Evolutionary conservation across 2,888 invertebrate genomes (phyloP).

Genomic region (Mythimna ferrago): DNA sequence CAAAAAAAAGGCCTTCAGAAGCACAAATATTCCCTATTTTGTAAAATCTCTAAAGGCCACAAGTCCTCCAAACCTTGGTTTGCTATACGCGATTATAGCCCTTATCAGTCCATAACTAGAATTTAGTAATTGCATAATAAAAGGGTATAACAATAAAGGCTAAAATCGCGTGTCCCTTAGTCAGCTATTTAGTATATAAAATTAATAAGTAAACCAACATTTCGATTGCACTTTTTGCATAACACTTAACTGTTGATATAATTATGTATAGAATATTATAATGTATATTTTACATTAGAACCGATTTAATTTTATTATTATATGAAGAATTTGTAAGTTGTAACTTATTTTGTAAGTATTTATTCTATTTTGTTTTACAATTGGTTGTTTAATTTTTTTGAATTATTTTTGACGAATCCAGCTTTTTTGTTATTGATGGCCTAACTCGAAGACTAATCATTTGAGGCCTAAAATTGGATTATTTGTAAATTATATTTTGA

Average conservation of each 20-base stretch:
- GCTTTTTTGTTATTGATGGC: slow-evolving; percentile 60
- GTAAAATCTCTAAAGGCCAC: slow-evolving; percentile 4
- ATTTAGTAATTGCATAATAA: slow-evolving; percentile 53
- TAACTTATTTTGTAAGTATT: slow-evolving; percentile 73
- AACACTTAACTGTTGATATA: slow-evolving; percentile 87
- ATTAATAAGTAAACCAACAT: slow-evolving; percentile 63
- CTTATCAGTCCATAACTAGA: slow-evolving; percentile 48
- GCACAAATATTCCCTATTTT: slow-evolving; percentile 41
- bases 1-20: slow-evolving; percentile 19
- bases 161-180: slow-evolving; percentile 61
- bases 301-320: slow-evolving; percentile 62
- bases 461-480: slow-evolving; percentile 72
- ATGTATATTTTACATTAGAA: slow-evolving; percentile 82
- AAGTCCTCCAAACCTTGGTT: slow-evolving; percentile 31
- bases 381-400: slow-evolving; percentile 70
- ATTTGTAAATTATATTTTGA: slow-evolving; percentile 62
- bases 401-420: slow-evolving; percentile 60
- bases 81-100: slow-evolving; percentile 63
- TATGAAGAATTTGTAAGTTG: slow-evolving; percentile 59
- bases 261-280: slow-evolving; percentile 81
- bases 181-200: slow-evolving; percentile 69
- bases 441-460: slow-evolving; percentile 69
- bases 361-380: slow-evolving; percentile 73
- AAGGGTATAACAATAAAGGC: slow-evolving; percentile 45
- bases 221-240: slow-evolving; percentile 88